Evolutionary conservation across 2,113 vertebrate species (phyloP).

Genomic region (Sciurus niger): DNA sequence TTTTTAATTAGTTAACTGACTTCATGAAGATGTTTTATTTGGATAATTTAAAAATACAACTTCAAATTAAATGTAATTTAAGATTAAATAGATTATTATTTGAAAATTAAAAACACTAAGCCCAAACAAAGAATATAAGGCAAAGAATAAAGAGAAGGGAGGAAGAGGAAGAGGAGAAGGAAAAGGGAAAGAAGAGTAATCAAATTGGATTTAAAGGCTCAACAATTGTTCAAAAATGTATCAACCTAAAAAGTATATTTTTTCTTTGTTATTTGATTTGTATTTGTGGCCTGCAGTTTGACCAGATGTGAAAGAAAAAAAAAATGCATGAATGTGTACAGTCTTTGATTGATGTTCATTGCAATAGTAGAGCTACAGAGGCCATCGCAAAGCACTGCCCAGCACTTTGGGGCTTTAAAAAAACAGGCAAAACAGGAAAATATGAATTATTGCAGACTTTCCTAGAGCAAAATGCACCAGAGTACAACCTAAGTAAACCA

Average conservation of each 20-base stretch:
- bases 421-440: conserved; percentile 70
- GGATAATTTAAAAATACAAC: background rate
- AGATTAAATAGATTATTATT: background rate
- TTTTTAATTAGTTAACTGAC: background rate
- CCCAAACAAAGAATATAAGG: background rate
- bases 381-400: conserved; percentile 52
- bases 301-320: background rate
- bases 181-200: background rate
- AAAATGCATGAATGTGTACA: conserved; percentile 8
- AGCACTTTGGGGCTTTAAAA: conserved; percentile 48
- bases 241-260: background rate
- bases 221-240: background rate
- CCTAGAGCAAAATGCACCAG: conserved; percentile 74
- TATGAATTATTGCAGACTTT: conserved; percentile 77
- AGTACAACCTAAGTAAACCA: conserved; percentile 74
- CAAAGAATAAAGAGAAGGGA: background rate
- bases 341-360: conserved; percentile 64
- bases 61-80: background rate
- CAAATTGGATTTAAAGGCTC: background rate
- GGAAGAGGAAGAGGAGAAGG: background rate
- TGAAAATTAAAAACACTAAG: background rate
- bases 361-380: conserved; percentile 15
- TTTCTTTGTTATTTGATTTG: background rate
- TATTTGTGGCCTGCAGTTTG: background rate
- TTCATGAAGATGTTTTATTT: background rate